These are phyloP conservation scores for Zosterops lateralis DNA, from an alignment of 2,113 vertebrate species.

Conservation along the genomic window DNA sequence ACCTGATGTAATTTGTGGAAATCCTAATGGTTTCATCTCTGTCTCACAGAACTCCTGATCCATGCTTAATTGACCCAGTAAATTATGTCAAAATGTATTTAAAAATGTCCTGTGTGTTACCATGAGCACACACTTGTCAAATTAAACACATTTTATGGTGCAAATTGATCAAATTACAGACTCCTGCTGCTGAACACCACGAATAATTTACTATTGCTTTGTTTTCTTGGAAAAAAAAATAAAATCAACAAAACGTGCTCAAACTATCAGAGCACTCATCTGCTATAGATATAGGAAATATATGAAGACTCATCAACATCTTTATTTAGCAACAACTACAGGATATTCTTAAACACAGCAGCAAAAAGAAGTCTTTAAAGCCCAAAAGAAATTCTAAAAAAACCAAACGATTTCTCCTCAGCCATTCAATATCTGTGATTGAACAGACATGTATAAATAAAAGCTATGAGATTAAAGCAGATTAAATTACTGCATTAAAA, in stretches of 20 bases:
- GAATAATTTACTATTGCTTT: not conserved
- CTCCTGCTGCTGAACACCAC: not conserved
- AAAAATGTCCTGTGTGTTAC: not conserved
- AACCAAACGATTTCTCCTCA: not conserved
- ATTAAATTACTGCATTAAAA: slow-evolving; percentile 34
- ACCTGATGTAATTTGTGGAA: not conserved
- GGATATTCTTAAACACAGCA: not conserved
- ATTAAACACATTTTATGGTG: slow-evolving; percentile 14
- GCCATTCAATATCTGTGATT: slow-evolving; percentile 11
- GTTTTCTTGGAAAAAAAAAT: not conserved
- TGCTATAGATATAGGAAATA: not conserved
- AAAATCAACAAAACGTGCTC: not conserved
- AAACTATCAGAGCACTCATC: not conserved
- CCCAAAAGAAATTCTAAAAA: not conserved
- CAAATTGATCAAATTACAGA: slow-evolving; percentile 37
- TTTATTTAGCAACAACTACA: not conserved
- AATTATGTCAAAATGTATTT: slow-evolving; percentile 39
- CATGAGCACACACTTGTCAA: not conserved
- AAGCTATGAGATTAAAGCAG: slow-evolving; percentile 38
- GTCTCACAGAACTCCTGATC: slow-evolving; percentile 9
- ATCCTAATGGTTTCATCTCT: slow-evolving; percentile 23
- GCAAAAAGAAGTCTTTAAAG: not conserved
- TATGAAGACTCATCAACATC: not conserved
- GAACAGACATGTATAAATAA: not conserved
- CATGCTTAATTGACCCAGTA: slow-evolving; percentile 48